These are phyloP conservation scores for Drosophila affinis DNA, from an alignment of 2,888 invertebrate genomes.

Conservation along the genomic window DNA sequence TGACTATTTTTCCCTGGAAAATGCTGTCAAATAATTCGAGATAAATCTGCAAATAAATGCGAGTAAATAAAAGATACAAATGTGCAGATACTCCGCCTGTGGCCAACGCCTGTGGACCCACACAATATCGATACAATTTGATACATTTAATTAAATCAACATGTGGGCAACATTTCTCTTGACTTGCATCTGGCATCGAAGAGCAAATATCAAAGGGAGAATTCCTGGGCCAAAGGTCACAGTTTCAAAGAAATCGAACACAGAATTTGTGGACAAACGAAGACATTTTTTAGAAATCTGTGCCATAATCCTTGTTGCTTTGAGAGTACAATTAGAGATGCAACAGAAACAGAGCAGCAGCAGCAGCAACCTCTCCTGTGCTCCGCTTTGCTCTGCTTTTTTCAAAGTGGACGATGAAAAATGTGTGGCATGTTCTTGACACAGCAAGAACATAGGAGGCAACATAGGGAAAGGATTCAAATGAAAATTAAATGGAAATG, in stretches of 20 bases:
- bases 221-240: slow-evolving; percentile 3
- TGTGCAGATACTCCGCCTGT: no score
- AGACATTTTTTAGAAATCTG: background rate
- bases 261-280: background rate
- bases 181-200: background rate
- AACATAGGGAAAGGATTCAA: background rate
- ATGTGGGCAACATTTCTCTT: background rate
- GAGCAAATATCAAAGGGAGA: background rate
- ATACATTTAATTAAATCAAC: background rate
- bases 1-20: background rate
- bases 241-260: background rate
- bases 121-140: no score
- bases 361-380: no score
- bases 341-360: background rate
- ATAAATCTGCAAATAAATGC: no score
- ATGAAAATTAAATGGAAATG: background rate
- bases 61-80: no score
- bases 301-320: background rate
- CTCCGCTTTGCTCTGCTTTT: no score
- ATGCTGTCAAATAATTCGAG: no score
- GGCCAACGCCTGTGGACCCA: background rate
- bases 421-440: background rate
- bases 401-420: background rate
- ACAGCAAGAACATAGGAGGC: no score
- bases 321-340: background rate